These are phyloP conservation scores for Sphaerophoria rueppellii DNA, from an alignment of 2,888 invertebrate genomes.

Conservation along the genomic window DNA sequence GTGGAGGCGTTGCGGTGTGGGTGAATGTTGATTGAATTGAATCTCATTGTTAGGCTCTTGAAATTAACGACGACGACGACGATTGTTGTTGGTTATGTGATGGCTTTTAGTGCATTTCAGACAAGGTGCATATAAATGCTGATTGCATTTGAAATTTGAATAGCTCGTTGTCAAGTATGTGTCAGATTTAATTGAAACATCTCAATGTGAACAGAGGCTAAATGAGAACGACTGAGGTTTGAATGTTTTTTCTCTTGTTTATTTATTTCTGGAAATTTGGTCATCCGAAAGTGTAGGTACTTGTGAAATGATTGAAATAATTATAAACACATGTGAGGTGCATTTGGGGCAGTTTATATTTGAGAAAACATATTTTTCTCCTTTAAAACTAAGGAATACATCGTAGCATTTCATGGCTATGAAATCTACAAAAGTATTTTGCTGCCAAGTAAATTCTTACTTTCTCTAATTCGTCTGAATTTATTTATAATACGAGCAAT, in stretches of 20 bases:
- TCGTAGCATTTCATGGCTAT: too few relatives aligned
- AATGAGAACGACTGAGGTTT: background rate
- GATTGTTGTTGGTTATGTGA: conserved; percentile 35
- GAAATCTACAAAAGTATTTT: too few relatives aligned
- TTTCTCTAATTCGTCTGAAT: too few relatives aligned
- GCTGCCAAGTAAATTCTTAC: too few relatives aligned
- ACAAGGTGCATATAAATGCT: conserved; percentile 34
- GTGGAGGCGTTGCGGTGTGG: background rate
- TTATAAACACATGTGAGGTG: conserved; percentile 8
- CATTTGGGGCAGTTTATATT: background rate
- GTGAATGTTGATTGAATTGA: conserved; percentile 58
- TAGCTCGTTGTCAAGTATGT: background rate
- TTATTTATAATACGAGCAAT: too few relatives aligned
- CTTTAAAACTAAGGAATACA: too few relatives aligned
- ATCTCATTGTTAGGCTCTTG: conserved; percentile 60
- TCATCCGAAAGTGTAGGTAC: background rate
- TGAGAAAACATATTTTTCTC: too few relatives aligned
- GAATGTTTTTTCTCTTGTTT: background rate
- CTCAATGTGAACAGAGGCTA: conserved; percentile 4
- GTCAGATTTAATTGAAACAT: conserved; percentile 37
- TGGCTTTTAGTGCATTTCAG: background rate
- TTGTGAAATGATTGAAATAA: conserved; percentile 12
- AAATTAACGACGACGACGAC: conserved; percentile 34
- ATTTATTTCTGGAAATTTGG: conserved; percentile 18
- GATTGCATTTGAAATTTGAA: conserved; percentile 55